A percentile compares a stretch with the other conserved stretches of the same genome.
These are phyloP conservation scores for Chymomyza fuscimana DNA, from an alignment of 2,888 invertebrate species.

Conservation along the genomic window DNA sequence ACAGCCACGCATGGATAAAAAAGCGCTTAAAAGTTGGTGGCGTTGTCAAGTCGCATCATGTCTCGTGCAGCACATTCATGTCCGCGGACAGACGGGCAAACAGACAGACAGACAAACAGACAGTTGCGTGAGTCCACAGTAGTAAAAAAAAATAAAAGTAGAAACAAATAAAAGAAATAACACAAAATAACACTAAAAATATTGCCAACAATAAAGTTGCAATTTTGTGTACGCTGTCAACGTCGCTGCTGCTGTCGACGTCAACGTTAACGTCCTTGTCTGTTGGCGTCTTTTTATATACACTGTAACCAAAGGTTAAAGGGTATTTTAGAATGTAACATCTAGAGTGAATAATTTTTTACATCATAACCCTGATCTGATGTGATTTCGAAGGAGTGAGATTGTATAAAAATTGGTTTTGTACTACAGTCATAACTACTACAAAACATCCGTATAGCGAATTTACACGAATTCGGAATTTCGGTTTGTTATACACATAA, in stretches of 20 bases:
- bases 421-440: no score
- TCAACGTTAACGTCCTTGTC: conserved; percentile 55
- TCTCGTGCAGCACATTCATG: conserved; percentile 5
- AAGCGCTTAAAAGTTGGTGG: conserved; percentile 52
- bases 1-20: conserved; percentile 44
- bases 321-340: no score
- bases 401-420: no score
- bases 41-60: conserved; percentile 5
- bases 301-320: no score
- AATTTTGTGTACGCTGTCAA: conserved; percentile 4
- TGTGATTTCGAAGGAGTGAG: no score
- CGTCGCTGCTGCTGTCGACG: conserved; percentile 22
- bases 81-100: neutral
- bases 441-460: no score
- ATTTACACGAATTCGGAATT: no score
- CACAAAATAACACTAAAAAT: neutral
- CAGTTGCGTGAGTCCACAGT: neutral
- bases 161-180: conserved; percentile 3
- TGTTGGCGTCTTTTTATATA: neutral
- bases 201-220: conserved; percentile 1
- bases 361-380: no score
- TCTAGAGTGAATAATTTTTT: no score
- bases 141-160: neutral
- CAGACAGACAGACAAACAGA: neutral
- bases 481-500: no score